These are phyloP conservation scores for Pseudotriccus pelzelni DNA, from an alignment of 2,797 vertebrate genomes.

Conservation along the genomic window DNA sequence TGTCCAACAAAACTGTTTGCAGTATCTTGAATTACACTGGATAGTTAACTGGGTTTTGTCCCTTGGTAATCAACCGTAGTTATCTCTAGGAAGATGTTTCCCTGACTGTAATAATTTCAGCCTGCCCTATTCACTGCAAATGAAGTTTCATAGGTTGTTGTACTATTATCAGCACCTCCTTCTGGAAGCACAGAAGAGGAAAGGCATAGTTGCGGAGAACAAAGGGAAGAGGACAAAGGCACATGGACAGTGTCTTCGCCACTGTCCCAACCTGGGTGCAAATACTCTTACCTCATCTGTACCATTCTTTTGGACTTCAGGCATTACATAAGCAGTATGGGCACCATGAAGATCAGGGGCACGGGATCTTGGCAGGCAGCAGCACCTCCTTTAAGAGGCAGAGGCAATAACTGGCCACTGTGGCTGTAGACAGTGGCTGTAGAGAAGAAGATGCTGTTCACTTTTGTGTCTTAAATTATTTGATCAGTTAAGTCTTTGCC, in stretches of 20 bases:
- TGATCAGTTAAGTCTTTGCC: background rate
- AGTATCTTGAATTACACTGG: background rate
- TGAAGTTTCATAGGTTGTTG: background rate
- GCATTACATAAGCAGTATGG: background rate
- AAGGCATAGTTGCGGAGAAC: background rate
- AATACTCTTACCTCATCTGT: background rate
- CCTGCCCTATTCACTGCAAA: background rate
- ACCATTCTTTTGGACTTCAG: background rate
- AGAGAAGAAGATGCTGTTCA: background rate
- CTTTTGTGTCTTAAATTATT: background rate
- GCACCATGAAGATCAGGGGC: rapidly evolving
- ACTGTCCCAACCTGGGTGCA: background rate
- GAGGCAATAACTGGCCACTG: background rate
- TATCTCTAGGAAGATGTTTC: background rate
- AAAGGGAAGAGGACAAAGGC: background rate
- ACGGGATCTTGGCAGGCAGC: rapidly evolving
- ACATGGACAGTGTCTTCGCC: rapidly evolving
- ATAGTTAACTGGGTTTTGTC: background rate
- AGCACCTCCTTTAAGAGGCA: background rate
- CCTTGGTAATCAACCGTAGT: background rate
- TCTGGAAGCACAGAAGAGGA: background rate
- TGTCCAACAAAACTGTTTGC: background rate
- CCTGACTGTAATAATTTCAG: background rate
- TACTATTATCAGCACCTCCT: background rate
- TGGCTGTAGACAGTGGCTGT: background rate